phyloP scores from a whole-genome alignment of 2,797 vertebrate genomes.

The Lagodon rhomboides region DNA sequence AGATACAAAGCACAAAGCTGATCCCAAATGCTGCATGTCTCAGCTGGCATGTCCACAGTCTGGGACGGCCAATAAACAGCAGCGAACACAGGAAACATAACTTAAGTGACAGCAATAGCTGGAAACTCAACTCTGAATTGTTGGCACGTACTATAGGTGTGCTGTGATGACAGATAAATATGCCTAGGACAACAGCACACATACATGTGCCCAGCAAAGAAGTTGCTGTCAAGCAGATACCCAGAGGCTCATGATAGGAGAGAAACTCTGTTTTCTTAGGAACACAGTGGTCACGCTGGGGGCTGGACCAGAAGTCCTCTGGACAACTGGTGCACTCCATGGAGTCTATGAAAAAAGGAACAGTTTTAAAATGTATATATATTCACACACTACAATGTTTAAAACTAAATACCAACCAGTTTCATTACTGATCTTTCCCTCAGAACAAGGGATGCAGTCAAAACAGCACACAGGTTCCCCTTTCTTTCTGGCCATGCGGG shows the following conservation, averaged over 20 bases:
- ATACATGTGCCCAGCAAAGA: constrained; percentile 59
- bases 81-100: constrained; percentile 74
- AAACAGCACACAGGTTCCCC: too few relatives aligned
- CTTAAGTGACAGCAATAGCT: constrained; percentile 42
- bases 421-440: too few relatives aligned
- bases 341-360: constrained; percentile 55
- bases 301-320: constrained; percentile 44
- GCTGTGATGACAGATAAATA: constrained; percentile 56
- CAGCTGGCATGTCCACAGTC: constrained; percentile 37
- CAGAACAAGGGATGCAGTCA: too few relatives aligned
- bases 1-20: constrained; percentile 74
- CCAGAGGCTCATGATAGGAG: too few relatives aligned
- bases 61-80: constrained; percentile 70
- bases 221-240: neutral
- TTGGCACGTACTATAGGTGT: constrained; percentile 76
- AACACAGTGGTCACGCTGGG: too few relatives aligned
- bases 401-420: too few relatives aligned
- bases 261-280: too few relatives aligned
- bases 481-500: constrained; percentile 69
- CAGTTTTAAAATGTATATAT: too few relatives aligned
- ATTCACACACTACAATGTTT: too few relatives aligned
- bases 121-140: constrained; percentile 76
- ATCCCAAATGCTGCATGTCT: constrained; percentile 71
- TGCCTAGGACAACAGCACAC: constrained; percentile 49
- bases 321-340: constrained; percentile 67